These are phyloP conservation scores for Rhagium mordax DNA, from an alignment of 2,888 invertebrate species.

Conservation along the genomic window DNA sequence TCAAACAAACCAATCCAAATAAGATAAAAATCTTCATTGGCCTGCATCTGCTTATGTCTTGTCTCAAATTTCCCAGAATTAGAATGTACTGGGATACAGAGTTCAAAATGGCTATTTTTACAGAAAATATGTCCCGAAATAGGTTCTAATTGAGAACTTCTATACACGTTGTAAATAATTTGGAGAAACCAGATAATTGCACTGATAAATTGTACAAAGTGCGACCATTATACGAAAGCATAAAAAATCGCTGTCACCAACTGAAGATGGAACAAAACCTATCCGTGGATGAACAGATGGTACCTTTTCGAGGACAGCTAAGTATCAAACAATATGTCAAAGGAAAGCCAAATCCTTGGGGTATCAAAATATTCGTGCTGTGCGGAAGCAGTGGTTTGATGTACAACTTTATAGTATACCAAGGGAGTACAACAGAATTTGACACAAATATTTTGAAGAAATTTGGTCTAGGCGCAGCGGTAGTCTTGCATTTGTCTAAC, in stretches of 20 bases:
- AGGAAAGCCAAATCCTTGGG: slow-evolving; percentile 24
- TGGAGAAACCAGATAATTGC: too few species aligned
- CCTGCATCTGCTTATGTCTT: too few species aligned
- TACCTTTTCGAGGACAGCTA: slow-evolving; percentile 23
- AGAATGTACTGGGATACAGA: too few species aligned
- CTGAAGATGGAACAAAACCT: neutral
- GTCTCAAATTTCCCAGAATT: too few species aligned
- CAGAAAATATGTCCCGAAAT: too few species aligned
- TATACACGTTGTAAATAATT: too few species aligned
- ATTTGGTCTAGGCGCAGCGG: neutral
- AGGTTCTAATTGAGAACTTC: too few species aligned
- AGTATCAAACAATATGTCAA: slow-evolving; percentile 27
- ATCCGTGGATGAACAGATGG: slow-evolving; percentile 6
- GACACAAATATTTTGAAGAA: neutral
- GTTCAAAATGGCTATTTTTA: too few species aligned
- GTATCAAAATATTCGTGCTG: slow-evolving; percentile 3
- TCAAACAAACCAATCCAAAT: too few species aligned
- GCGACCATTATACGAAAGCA: neutral
- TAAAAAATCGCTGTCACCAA: neutral
- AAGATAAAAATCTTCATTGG: too few species aligned
- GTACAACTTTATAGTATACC: neutral
- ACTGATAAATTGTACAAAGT: slow-evolving; percentile 2
- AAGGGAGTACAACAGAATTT: neutral
- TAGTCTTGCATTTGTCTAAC: neutral
- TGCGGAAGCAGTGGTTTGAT: neutral